A percentile compares a stretch with the other conserved stretches of the same genome.
Evolutionary conservation across 2,113 vertebrate species (phyloP).

Genomic region (Hiodon tergisus): DNA sequence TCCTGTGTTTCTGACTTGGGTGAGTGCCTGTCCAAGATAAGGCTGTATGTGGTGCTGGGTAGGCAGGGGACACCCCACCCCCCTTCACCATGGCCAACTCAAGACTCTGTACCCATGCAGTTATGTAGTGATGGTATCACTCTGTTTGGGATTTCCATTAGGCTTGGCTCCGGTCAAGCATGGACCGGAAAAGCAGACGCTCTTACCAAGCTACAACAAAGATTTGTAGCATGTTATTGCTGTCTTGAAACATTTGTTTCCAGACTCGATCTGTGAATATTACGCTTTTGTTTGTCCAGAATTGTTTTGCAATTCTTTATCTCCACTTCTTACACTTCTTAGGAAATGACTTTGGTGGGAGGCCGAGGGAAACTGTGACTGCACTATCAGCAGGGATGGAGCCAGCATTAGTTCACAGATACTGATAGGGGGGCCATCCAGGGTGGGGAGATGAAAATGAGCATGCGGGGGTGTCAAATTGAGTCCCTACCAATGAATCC

Average conservation of each 20-base stretch:
- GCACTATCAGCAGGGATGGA: not conserved
- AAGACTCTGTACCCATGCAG: not conserved
- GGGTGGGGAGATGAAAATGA: not conserved
- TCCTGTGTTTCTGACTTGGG: not conserved
- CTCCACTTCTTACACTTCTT: not conserved
- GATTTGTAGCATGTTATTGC: too few relatives aligned
- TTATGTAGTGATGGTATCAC: not conserved
- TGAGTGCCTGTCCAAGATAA: not conserved
- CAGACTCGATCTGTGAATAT: not conserved
- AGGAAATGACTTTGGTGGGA: not conserved
- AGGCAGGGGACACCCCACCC: not conserved
- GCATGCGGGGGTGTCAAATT: too few relatives aligned
- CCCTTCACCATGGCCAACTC: too few relatives aligned
- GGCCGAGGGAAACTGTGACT: slow-evolving; percentile 1
- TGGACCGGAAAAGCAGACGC: too few relatives aligned
- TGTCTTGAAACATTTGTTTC: not conserved
- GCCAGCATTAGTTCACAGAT: not conserved
- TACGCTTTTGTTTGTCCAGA: not conserved
- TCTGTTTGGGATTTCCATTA: not conserved
- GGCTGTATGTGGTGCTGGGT: not conserved
- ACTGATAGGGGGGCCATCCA: not conserved
- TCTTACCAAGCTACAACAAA: slow-evolving; percentile 5
- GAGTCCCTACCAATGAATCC: not conserved
- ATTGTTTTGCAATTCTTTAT: too few relatives aligned
- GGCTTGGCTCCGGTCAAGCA: not conserved